Evolutionary conservation across 30 jellyfish, hydroid and myxozoan species (phyloP).

Genomic region (Hydra vulgaris): DNA sequence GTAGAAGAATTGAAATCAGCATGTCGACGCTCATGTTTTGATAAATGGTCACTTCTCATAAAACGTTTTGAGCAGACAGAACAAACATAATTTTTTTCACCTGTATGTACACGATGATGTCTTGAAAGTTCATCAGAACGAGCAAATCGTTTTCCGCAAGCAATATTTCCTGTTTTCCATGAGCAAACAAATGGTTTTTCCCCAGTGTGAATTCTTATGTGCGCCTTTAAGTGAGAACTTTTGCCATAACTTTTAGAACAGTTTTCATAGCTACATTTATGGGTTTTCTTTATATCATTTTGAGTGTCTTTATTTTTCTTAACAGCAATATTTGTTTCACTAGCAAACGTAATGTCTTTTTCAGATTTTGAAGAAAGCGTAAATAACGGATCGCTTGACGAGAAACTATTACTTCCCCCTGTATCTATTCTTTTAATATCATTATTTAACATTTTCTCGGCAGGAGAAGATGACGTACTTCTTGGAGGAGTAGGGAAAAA

Average conservation of each 20-base stretch:
- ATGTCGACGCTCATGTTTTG: conserved; percentile 93
- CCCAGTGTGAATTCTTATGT: conserved; percentile 94
- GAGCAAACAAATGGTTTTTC: conserved; percentile 93
- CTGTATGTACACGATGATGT: conserved; percentile 94
- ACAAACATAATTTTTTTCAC: conserved; percentile 91
- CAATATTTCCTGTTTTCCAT: conserved; percentile 46
- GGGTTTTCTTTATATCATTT: conserved; percentile 51
- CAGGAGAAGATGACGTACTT: conserved; percentile 94
- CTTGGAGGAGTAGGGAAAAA: conserved; percentile 96
- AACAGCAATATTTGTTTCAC: background rate
- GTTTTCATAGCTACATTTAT: conserved; percentile 70
- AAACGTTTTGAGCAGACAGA: conserved; percentile 93
- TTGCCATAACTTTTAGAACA: conserved; percentile 89
- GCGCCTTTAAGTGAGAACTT: conserved; percentile 97
- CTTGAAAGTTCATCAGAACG: conserved; percentile 99
- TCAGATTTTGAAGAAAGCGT: background rate
- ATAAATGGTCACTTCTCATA: conserved; percentile 95
- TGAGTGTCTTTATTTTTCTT: conserved; percentile 5
- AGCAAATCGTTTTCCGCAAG: conserved; percentile 93
- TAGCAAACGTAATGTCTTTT: background rate
- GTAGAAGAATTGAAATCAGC: conserved; percentile 93
- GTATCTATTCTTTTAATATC: background rate
- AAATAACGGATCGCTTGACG: background rate
- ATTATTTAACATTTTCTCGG: conserved; percentile 22
- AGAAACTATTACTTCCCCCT: background rate